Evolutionary conservation across 2,888 invertebrate species (phyloP), one percentile per base, ranked within the genome.

Genomic region (Bruchidius siliquastri): DNA sequence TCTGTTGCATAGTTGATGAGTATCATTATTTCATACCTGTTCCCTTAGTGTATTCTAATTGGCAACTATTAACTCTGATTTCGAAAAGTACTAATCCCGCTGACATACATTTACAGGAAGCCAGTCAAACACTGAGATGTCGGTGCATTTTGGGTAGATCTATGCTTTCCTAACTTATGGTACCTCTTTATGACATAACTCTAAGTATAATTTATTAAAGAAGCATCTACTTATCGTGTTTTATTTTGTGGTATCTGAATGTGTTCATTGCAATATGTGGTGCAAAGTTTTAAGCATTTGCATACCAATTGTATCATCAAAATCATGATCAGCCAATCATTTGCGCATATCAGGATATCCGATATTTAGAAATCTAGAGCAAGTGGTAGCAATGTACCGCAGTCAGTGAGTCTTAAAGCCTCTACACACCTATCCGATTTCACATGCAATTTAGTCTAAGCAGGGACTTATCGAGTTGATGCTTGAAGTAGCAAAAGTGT

Each of bases 181-280:
- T 49, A 49, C 49, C 49, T 49, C 18, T 1, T 49, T 4, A 49
- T 49, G 49, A 18, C 18, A 4, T 49, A 49, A 49, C 1, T 13
- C 68, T 22, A 74, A 68, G 20, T 71, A 49, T 68, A 2, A 30
- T 21, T 18, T 71, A 69, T 69, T 20, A 30, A 21, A 66, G 10
- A n/a, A 68, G 8, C 6, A 30, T 72, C 20, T 22, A 22, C 70
- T 67, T 67, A 82, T 82, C 32, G 83, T 81, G 0, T 74, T 78
- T 68, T 68, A 74, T 74, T 79, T 76, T 71, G 72, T 72, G 69
- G 1, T 13, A 13, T 49, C 18, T 13, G 18, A 49, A 49, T 49
- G 49, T 49, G 18, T 8, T 49, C 18, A 1, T 8, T 49, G 13
- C 26, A n/a, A n/a, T n/a, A 26, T 26, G 8, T 26, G 8, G 26